Base-by-base conservation (phyloP, 92 coral and sea anemone genomes). In the Pocillopora grandis region DNA sequence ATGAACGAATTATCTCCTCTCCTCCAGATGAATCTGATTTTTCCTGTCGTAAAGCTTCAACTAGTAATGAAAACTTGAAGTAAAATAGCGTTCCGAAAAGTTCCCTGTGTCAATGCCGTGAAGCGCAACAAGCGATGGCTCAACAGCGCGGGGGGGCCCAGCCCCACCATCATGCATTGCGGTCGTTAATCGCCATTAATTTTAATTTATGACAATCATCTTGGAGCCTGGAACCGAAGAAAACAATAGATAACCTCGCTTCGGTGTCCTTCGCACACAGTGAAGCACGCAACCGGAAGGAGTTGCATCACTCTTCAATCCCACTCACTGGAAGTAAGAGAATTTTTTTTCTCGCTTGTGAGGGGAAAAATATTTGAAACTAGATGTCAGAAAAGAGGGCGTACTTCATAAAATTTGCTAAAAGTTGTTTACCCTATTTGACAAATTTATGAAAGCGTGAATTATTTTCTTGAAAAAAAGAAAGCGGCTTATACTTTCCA, bases 91-190 rank as follows among this genome's bases (percentile, higher is more conserved):
- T 91, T 94, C 98, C 87, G 93, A 94, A 94, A 94, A 89, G 93
- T 92, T 88, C 98, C 94, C 98, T 91, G 92, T 91, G 98, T 94
- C 98, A 94, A 94, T 94, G 99, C 95, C 95, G 98, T 94, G 99
- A 96, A 96, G 98, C 99, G 98, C 99, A 96, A 94, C 98, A 92
- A 94, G 93, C 96, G 91, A 93, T 89, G 95, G 97, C 90, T 90
- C 88, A 90, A 91, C 98, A 83, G 92, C 96, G 98, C 98, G 99
- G 99, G 99, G 98, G 95, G 96, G 92, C 98, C 99, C 98, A 92
- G 80, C 95, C 97, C 97, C 94, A 94, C 93, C 98, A 90, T 90
- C 86, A 92, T 94, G 98, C 98, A 94, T 89, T 88, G 93, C 95
- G 90, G 95, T 88, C 90, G 81, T 79, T 72, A 75, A 72, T 71